A percentile compares a stretch with the other conserved stretches of the same genome.
These are phyloP conservation scores for Papilio helenus DNA, from an alignment of 1,140 invertebrate genomes.

Conservation along the genomic window DNA sequence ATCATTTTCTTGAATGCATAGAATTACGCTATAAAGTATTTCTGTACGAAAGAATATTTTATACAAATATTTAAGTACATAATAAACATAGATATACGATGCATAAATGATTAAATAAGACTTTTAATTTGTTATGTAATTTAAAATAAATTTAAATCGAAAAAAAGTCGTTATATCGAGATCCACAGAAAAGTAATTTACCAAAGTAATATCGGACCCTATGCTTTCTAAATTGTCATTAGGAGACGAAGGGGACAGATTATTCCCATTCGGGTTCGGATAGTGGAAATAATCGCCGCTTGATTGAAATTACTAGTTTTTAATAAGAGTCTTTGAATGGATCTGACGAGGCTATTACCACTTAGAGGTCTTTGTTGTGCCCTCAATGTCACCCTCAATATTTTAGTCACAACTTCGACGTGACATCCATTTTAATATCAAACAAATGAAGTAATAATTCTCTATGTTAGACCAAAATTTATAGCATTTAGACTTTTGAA, in stretches of 20 bases:
- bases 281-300: conserved; percentile 37
- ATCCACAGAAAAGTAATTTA: conserved; percentile 27
- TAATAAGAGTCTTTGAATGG: conserved; percentile 35
- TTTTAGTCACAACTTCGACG: conserved; percentile 16
- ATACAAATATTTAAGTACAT: not conserved
- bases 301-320: conserved; percentile 39
- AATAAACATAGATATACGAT: not conserved
- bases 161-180: not conserved
- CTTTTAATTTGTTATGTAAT: not conserved
- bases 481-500: not conserved
- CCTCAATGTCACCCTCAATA: conserved; percentile 13
- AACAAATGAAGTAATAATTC: not conserved
- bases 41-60: too few relatives aligned
- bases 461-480: not conserved
- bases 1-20: not conserved
- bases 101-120: not conserved
- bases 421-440: conserved; percentile 27
- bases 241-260: conserved; percentile 32
- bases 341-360: conserved; percentile 29
- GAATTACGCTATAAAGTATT: not conserved
- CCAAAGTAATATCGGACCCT: conserved; percentile 34
- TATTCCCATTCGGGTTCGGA: conserved; percentile 34
- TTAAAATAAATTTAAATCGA: not conserved
- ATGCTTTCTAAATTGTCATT: conserved; percentile 37
- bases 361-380: conserved; percentile 31